These are phyloP conservation scores for Pogonocherus hispidulus DNA, from an alignment of 2,888 invertebrate species.

Conservation along the genomic window DNA sequence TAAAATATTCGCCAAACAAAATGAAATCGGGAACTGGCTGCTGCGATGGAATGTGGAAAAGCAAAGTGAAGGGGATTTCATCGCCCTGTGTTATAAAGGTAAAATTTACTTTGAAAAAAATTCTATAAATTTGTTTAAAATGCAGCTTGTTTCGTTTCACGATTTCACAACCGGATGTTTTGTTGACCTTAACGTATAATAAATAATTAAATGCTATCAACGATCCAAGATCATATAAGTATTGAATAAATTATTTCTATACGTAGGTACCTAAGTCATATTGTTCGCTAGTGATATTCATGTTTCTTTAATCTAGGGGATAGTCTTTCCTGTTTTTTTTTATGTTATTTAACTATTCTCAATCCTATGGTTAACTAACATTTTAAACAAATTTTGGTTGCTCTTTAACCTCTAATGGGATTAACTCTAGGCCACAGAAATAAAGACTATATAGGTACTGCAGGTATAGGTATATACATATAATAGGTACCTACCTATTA, in stretches of 20 bases:
- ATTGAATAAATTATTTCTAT: conserved; percentile 21
- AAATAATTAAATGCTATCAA: conserved; percentile 12
- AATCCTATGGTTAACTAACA: background rate
- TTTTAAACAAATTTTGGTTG: background rate
- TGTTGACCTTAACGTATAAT: conserved; percentile 24
- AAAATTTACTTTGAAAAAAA: conserved; percentile 55
- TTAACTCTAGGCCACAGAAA: too few species aligned
- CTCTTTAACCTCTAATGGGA: background rate
- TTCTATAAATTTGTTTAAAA: conserved; percentile 33
- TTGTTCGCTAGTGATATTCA: too few species aligned
- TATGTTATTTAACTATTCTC: background rate
- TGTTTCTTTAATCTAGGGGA: too few species aligned
- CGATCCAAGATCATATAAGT: conserved; percentile 22
- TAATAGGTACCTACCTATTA: too few species aligned
- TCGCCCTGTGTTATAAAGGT: conserved; percentile 74
- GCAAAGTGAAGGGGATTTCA: conserved; percentile 70
- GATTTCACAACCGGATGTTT: conserved; percentile 30
- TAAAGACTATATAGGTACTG: too few species aligned
- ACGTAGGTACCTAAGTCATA: background rate
- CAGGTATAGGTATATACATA: too few species aligned
- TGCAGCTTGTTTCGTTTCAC: conserved; percentile 31
- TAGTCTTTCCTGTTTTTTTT: too few species aligned
- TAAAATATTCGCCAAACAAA: conserved; percentile 69
- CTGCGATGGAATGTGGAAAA: conserved; percentile 69
- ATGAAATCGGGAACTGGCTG: conserved; percentile 64